phyloP scores from a whole-genome alignment of 2,888 invertebrate species.

The Harmothoe impar region DNA sequence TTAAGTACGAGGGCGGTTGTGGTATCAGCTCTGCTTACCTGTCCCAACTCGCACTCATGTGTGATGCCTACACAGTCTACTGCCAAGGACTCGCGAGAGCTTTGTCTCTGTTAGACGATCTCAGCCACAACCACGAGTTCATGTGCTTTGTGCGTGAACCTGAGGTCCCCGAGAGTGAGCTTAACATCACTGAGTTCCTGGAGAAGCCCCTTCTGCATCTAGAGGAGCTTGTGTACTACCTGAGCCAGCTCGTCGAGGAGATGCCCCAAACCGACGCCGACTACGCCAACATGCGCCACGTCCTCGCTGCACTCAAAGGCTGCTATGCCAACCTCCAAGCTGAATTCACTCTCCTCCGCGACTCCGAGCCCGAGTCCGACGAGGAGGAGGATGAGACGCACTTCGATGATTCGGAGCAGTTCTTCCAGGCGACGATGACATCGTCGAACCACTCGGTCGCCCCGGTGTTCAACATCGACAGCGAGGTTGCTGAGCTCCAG shows the following conservation, averaged over 20 bases:
- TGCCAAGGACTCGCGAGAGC: slow-evolving; percentile 76
- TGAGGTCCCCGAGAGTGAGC: not conserved
- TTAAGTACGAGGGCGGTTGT: slow-evolving; percentile 66
- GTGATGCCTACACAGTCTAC: slow-evolving; percentile 79
- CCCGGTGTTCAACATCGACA: slow-evolving; percentile 72
- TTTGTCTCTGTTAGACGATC: slow-evolving; percentile 74
- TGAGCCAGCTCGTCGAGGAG: slow-evolving; percentile 13
- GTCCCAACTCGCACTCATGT: slow-evolving; percentile 74
- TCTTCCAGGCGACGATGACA: not conserved
- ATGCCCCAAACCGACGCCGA: slow-evolving; percentile 34
- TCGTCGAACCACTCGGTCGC: slow-evolving; percentile 53
- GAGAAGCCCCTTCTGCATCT: slow-evolving; percentile 52
- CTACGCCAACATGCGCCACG: slow-evolving; percentile 50
- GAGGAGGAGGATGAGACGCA: not conserved
- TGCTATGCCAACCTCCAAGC: slow-evolving; percentile 53
- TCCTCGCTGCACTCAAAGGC: slow-evolving; percentile 56
- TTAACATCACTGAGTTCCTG: slow-evolving; percentile 60
- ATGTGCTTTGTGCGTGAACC: slow-evolving; percentile 75
- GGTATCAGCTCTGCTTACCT: slow-evolving; percentile 78
- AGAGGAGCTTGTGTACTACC: slow-evolving; percentile 42
- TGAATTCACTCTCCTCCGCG: slow-evolving; percentile 3
- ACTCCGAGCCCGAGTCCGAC: not conserved
- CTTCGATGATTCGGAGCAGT: not conserved
- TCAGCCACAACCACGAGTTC: slow-evolving; percentile 76
- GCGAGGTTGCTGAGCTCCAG: slow-evolving; percentile 79